Evolutionary conservation across 2,888 invertebrate genomes (phyloP).

Genomic region (Pollenia angustigena): DNA sequence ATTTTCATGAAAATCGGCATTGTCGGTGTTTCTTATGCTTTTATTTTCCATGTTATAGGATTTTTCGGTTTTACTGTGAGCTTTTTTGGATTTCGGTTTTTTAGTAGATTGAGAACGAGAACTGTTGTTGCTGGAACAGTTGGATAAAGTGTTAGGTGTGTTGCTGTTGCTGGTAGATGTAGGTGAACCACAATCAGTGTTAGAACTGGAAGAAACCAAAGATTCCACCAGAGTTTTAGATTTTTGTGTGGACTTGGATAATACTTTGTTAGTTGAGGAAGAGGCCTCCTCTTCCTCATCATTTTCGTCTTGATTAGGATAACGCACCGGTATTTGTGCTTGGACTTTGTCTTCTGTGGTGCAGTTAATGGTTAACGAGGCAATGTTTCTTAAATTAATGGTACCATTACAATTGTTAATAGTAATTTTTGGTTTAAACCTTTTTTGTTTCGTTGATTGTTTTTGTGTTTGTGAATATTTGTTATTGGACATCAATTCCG

Average conservation of each 20-base stretch:
- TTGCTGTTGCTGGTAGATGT: conserved; percentile 76
- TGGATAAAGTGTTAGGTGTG: conserved; percentile 76
- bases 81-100: conserved; percentile 79
- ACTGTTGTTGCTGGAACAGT: conserved; percentile 80
- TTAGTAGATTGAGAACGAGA: conserved; percentile 80
- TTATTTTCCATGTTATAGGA: conserved; percentile 52
- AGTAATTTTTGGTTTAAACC: conserved; percentile 83
- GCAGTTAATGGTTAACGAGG: conserved; percentile 83
- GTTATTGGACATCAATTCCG: conserved; percentile 62
- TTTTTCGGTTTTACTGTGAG: conserved; percentile 50
- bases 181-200: conserved; percentile 69
- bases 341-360: conserved; percentile 80
- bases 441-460: conserved; percentile 75
- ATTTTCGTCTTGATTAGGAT: conserved; percentile 59
- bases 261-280: conserved; percentile 34
- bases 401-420: conserved; percentile 84
- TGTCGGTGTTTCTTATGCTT: conserved; percentile 49
- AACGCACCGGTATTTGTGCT: conserved; percentile 77
- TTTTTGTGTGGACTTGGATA: conserved; percentile 38
- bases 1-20: conserved; percentile 50
- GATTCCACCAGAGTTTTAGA: conserved; percentile 63
- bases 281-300: conserved; percentile 51
- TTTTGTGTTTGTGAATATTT: conserved; percentile 74
- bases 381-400: conserved; percentile 83
- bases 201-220: conserved; percentile 46